These are phyloP conservation scores for Drosophila subobscura DNA, from an alignment of 1,140 invertebrate genomes.

Conservation along the genomic window DNA sequence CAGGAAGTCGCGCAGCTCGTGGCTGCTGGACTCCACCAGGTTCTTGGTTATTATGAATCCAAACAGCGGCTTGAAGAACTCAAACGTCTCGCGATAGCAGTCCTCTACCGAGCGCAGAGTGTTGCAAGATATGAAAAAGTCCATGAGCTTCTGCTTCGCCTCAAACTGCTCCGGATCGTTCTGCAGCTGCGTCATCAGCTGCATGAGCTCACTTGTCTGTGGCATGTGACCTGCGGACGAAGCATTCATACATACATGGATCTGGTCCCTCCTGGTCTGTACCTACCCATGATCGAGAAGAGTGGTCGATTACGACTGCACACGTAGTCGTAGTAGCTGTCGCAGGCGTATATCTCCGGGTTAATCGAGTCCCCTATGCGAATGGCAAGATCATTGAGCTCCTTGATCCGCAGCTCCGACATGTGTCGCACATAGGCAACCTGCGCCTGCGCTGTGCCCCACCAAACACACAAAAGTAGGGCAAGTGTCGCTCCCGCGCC, in stretches of 20 bases:
- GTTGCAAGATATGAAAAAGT: slow-evolving; percentile 78
- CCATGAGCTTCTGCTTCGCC: slow-evolving; percentile 74
- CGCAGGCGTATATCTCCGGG: slow-evolving; percentile 67
- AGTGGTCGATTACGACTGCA: slow-evolving; percentile 72
- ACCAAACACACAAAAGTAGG: slow-evolving; percentile 17
- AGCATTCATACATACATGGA: neutral
- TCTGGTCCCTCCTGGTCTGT: neutral
- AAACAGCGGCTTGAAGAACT: slow-evolving; percentile 76
- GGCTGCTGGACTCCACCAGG: slow-evolving; percentile 33
- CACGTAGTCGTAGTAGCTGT: slow-evolving; percentile 77
- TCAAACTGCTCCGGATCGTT: slow-evolving; percentile 67
- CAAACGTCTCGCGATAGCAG: slow-evolving; percentile 77
- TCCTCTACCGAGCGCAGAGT: slow-evolving; percentile 62
- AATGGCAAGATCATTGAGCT: slow-evolving; percentile 56
- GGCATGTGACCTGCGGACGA: slow-evolving; percentile 57
- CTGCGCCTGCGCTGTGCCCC: slow-evolving; percentile 26
- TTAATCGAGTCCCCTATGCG: slow-evolving; percentile 68
- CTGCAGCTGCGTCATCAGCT: slow-evolving; percentile 61
- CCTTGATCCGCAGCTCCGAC: slow-evolving; percentile 66
- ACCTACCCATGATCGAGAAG: slow-evolving; percentile 74
- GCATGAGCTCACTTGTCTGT: slow-evolving; percentile 54
- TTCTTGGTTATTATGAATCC: slow-evolving; percentile 76
- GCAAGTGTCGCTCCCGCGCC: slow-evolving; percentile 4
- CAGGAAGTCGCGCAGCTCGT: slow-evolving; percentile 63
- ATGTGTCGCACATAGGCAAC: slow-evolving; percentile 58